Evolutionary conservation across 2,888 invertebrate species (phyloP).

Genomic region (Leucophenga maculata): DNA sequence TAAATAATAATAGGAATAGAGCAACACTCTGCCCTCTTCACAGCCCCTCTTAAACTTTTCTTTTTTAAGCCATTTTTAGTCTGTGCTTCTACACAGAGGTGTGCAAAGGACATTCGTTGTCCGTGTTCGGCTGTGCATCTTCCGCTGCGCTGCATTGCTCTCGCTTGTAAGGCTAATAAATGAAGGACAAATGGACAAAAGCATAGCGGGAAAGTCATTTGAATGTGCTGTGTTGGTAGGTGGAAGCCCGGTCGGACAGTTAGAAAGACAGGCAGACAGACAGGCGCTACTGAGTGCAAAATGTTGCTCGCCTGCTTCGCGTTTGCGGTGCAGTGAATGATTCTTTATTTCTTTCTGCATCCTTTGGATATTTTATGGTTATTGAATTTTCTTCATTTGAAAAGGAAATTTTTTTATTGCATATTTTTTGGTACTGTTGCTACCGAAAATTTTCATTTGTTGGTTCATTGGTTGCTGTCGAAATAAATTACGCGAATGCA

Average conservation of each 20-base stretch:
- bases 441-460: conserved; percentile 18
- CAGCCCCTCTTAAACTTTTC: background rate
- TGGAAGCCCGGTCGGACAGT: background rate
- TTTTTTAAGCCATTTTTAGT: background rate
- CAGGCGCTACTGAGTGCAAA: background rate
- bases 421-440: background rate
- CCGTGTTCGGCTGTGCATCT: background rate
- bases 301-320: background rate
- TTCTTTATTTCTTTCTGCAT: conserved; percentile 14
- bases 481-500: conserved; percentile 10
- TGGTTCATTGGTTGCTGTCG: conserved; percentile 19
- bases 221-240: background rate
- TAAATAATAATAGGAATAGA: conserved; percentile 30
- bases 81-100: background rate
- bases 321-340: conserved; percentile 14
- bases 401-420: conserved; percentile 3
- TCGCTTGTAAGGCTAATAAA: background rate
- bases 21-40: background rate
- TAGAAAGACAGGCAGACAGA: background rate
- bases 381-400: conserved; percentile 25
- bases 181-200: background rate
- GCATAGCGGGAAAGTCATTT: background rate
- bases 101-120: conserved; percentile 11
- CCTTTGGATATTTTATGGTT: conserved; percentile 20
- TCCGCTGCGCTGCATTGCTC: background rate